Base-by-base conservation (phyloP, 92 coral and sea anemone species). In the Siderastrea siderea region DNA sequence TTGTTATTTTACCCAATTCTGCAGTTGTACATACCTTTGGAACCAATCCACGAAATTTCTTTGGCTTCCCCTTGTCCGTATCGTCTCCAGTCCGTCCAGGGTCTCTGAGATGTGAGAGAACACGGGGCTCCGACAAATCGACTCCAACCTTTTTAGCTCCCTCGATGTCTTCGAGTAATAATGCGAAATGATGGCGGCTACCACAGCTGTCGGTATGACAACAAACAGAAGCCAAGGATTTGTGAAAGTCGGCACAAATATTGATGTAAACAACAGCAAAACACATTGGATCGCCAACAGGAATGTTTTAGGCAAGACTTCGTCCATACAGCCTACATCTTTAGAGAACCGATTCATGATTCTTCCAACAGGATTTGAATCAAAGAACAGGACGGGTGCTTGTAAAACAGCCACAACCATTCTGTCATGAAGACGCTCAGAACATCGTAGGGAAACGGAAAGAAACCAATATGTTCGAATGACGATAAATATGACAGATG, bases 21-120 rank as follows among this genome's bases (percentile, higher is more conserved):
- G 14, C 9, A 8, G 14, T 8, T 14, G 14, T 8, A 57, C 14
- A 57, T 61, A 74, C 79, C 79, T 74, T 59, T 51, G 14, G 49
- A 74, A 74, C 48, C 16, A 7, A 9, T 50, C 44, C 79, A 49
- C 59, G 11, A 74, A 74, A 48, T 74, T 60, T 16, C 47, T 55
- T 12, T 47, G 17, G 7, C 38, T 26, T 26, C 38, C 38, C 38
- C 38, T 26, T 26, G 38, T 26, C 38, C 38, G 38, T 26, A 26
- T 26, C 38, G 38, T 26, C 38, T 26, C 38, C 38, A 26, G 38
- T 26, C 38, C 38, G 38, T 26, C 38, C 79, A 74, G 79, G 47
- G 79, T 74, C 79, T 74, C 79, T 3, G 79, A 74, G 38, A 74
- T 7, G 60, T 74, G 79, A 45, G 79, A 74, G 60, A 49, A 74